phyloP scores from a whole-genome alignment of 2,113 vertebrate genomes.

The Sebastes fasciatus region DNA sequence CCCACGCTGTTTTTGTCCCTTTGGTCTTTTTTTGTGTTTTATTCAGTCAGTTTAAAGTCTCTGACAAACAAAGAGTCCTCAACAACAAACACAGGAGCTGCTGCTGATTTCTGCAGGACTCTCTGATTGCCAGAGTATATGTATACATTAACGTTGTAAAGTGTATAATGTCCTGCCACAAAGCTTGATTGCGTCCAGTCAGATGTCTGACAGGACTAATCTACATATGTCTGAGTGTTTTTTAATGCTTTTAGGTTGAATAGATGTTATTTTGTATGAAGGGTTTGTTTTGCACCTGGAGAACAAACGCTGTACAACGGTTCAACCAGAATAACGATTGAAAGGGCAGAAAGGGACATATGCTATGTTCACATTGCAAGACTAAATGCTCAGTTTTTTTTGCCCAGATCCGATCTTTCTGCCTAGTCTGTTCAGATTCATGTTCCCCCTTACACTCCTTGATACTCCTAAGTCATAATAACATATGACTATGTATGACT shows the following conservation, averaged over 20 bases:
- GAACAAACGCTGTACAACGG: neutral
- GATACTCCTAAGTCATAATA: too few relatives aligned
- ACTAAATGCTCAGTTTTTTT: too few relatives aligned
- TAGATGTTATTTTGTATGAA: neutral
- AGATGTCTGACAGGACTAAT: neutral
- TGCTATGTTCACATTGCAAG: too few relatives aligned
- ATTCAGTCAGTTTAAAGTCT: neutral
- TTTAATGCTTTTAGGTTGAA: neutral
- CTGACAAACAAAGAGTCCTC: neutral
- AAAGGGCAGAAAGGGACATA: neutral
- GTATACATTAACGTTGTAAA: too few relatives aligned
- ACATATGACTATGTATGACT: too few relatives aligned
- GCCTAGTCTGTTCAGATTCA: too few relatives aligned
- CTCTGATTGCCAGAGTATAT: neutral
- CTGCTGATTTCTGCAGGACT: neutral
- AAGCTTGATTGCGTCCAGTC: too few relatives aligned
- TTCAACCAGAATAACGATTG: neutral
- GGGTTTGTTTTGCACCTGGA: neutral
- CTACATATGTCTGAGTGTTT: neutral
- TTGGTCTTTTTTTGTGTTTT: neutral
- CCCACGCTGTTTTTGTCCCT: too few relatives aligned
- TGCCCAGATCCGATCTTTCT: too few relatives aligned
- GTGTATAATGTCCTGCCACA: too few relatives aligned
- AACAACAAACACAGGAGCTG: neutral
- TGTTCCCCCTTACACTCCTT: too few relatives aligned